Percentiles rank a stretch among this genome's conserved stretches.
These are phyloP conservation scores for Bibio marci DNA, from an alignment of 2,888 invertebrate species.

Conservation along the genomic window DNA sequence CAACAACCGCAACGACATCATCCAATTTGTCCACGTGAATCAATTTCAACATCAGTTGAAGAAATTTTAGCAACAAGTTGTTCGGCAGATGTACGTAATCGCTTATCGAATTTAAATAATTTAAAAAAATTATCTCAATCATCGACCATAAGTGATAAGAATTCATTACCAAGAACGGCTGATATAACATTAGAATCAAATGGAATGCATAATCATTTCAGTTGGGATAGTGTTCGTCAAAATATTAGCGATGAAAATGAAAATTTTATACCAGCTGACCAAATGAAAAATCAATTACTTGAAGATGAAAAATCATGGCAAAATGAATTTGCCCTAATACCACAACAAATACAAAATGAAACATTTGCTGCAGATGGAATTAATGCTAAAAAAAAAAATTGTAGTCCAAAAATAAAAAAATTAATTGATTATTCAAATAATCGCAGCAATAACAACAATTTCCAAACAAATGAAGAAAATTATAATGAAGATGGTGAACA, in stretches of 20 bases:
- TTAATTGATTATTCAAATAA: constrained; percentile 10
- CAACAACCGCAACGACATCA: too few species aligned
- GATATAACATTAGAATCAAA: not conserved
- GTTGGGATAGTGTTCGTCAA: not conserved
- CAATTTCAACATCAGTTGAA: constrained; percentile 10
- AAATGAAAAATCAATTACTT: constrained; percentile 22
- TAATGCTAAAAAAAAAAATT: not conserved
- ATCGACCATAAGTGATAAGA: constrained; percentile 9
- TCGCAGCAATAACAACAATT: constrained; percentile 14
- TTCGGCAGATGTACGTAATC: constrained; percentile 19
- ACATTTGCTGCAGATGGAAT: not conserved
- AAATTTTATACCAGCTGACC: constrained; percentile 21
- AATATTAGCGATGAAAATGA: constrained; percentile 8
- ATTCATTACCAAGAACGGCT: constrained; percentile 21
- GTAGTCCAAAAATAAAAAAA: not conserved
- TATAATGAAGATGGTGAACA: constrained; percentile 16
- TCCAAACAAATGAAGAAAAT: too few species aligned
- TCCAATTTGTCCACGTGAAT: not conserved
- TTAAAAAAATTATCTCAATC: constrained; percentile 13
- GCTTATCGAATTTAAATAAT: constrained; percentile 6
- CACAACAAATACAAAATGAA: constrained; percentile 8
- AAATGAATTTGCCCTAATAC: constrained; percentile 23
- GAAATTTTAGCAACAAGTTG: constrained; percentile 25
- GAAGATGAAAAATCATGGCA: constrained; percentile 26
- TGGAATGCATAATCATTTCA: not conserved